These are phyloP conservation scores for Dipodomys merriami DNA, from an alignment of 2,113 vertebrate genomes.

Conservation along the genomic window DNA sequence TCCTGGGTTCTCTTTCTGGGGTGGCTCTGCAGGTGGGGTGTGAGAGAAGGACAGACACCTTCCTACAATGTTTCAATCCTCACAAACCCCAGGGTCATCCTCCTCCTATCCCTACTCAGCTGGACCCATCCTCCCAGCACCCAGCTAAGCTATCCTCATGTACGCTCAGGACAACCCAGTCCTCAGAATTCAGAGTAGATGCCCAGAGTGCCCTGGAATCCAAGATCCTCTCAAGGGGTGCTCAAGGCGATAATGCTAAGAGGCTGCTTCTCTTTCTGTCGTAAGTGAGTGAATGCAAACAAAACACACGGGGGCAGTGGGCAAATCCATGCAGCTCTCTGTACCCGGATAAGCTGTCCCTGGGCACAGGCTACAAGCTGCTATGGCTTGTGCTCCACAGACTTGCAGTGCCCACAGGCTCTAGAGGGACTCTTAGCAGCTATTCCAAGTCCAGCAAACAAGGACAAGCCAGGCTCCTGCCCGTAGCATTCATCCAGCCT, in stretches of 20 bases:
- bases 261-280: no score
- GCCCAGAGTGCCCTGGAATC: no score
- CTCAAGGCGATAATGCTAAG: background rate
- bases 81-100: no score
- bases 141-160: no score
- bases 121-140: no score
- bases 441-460: constrained; percentile 59
- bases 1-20: background rate
- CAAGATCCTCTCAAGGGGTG: no score
- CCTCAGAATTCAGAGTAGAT: no score
- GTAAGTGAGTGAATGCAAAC: background rate
- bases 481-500: constrained; percentile 63
- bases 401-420: background rate
- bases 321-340: background rate
- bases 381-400: background rate
- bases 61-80: no score
- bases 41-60: no score
- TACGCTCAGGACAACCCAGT: no score
- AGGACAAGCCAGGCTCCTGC: constrained; percentile 33
- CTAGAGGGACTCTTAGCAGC: constrained; percentile 75
- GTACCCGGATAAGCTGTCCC: background rate
- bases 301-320: accelerated
- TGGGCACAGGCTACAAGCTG: background rate
- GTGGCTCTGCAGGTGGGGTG: background rate
- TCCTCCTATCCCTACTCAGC: no score